Conservation (phyloP, 2,113 vertebrate genomes). For the Podilymbus podiceps region DNA sequence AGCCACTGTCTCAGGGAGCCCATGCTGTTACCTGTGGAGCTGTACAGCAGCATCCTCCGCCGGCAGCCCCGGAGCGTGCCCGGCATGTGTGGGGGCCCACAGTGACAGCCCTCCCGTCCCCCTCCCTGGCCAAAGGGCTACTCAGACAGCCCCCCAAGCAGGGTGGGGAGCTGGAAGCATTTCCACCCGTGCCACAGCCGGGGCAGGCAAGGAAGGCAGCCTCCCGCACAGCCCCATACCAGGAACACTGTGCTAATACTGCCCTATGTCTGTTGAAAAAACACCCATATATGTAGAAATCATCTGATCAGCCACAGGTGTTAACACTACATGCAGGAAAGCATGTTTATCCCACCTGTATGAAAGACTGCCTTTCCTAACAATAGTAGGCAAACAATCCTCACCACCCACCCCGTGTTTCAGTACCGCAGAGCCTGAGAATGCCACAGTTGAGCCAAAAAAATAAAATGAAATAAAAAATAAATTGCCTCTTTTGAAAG, state of each 20-base stretch:
- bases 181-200: background rate
- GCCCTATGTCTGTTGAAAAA: no score
- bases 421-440: background rate
- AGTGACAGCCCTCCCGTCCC: background rate
- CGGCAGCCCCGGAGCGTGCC: accelerated
- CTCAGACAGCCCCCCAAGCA: background rate
- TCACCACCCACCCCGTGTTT: background rate
- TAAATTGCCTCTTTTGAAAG: background rate
- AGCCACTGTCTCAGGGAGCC: background rate
- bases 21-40: background rate
- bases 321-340: background rate
- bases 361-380: background rate
- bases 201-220: no score
- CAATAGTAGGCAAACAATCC: background rate
- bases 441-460: background rate
- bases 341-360: background rate
- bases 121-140: background rate
- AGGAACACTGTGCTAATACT: no score
- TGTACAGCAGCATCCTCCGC: background rate
- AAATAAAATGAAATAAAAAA: background rate
- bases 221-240: no score
- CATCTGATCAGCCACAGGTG: background rate
- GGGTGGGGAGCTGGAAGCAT: background rate
- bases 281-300: accelerated
- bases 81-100: accelerated